Evolutionary conservation across 37 sponge, comb jelly and placozoan species (phyloP).

Genomic region (Geodia barretti): DNA sequence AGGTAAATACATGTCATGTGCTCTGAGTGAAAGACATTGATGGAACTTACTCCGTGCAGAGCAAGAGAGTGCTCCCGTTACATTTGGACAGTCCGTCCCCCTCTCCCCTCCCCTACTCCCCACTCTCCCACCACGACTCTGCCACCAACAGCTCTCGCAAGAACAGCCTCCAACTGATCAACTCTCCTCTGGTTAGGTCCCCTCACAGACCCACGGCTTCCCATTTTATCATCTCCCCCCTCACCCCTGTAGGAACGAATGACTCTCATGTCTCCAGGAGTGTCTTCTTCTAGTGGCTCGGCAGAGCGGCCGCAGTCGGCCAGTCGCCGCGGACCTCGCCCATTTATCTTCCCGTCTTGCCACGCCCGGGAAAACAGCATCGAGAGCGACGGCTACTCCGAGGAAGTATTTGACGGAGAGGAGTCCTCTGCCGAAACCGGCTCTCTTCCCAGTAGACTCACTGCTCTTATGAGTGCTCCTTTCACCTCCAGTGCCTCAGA

Average conservation of each 20-base stretch:
- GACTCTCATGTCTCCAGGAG: conserved; percentile 40
- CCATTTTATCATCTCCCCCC: background rate
- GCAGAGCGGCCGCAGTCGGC: too few relatives aligned
- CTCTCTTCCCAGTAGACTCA: conserved; percentile 1
- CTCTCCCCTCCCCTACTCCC: conserved; percentile 3
- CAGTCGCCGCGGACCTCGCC: background rate
- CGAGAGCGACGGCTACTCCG: conserved; percentile 67
- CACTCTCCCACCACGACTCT: conserved; percentile 21
- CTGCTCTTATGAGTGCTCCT: conserved; percentile 22
- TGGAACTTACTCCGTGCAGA: background rate
- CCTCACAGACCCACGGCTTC: too few relatives aligned
- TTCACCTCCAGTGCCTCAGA: background rate
- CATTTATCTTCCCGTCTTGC: background rate
- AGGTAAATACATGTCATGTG: background rate
- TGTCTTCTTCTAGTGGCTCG: background rate
- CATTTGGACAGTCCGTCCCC: background rate
- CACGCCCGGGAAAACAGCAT: background rate
- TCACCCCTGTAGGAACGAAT: conserved; percentile 37
- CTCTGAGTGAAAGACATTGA: too few relatives aligned
- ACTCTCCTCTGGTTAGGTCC: conserved; percentile 67
- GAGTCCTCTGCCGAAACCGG: background rate
- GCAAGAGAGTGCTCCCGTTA: background rate
- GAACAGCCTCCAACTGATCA: conserved; percentile 41
- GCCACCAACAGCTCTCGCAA: background rate
- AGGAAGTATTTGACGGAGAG: conserved; percentile 50